Evolutionary conservation across 2,797 vertebrate genomes (phyloP), one percentile per base, ranked within the genome.

Genomic region (Spondyliosoma cantharus): DNA sequence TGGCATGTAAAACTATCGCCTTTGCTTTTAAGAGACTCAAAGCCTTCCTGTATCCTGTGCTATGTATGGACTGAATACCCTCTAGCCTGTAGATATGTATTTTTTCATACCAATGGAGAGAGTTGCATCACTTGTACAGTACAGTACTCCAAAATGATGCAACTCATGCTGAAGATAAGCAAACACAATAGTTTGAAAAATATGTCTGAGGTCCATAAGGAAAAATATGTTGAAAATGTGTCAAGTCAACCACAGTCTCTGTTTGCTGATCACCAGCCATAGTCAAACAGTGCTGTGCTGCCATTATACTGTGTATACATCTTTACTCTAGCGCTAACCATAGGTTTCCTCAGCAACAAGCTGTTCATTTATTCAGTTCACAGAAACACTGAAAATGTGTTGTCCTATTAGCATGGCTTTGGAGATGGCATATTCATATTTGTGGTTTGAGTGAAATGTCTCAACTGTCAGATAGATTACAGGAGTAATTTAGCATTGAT

Each of bases 91-190:
- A 81, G 52, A 78, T 43, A 42, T 76, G 73, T 79, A 13, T 27
- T 76, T 87, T 82, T 87, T 84, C 82, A 85, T 77, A 77, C 71
- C 64, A 76, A 78, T 24, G 43, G 58, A 78, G 57, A 76, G 64
- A 69, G 74, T 91, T 92, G 80, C 91, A 87, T 92, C 88, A 91
- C 54, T 72, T 60, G 16, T 29, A 57, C 53, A 48, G 80, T 71
- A 76, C 78, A 82, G 52, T 61, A 61, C 52, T 80, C 12, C n/a
- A 72, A 76, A 32, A 73, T 93, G 87, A 92, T 89, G 88, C 85
- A 91, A 91, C 52, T 54, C n/a, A 48, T 57, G 77, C 76, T 71
- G 68, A 61, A 90, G 83, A 90, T 88, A 90, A 85, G 87, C 80
- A 88, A 87, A 90, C 85, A 90, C 74, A 89, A 76, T 74, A 62